Evolutionary conservation across 1,140 invertebrate species (phyloP).

Genomic region (Ephestia elutella): DNA sequence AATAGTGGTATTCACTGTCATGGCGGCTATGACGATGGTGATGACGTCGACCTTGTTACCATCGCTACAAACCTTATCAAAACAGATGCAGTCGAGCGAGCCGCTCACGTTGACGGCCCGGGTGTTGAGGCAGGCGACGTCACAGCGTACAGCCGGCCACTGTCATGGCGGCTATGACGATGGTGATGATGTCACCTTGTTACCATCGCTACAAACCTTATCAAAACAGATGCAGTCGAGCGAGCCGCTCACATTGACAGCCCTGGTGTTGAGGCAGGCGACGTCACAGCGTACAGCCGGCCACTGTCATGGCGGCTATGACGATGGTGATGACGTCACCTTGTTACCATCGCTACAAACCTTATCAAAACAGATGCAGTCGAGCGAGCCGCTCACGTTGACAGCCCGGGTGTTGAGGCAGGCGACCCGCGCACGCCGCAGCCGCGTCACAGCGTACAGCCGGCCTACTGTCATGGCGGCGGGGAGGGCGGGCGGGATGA

Average conservation of each 20-base stretch:
- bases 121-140: conserved; percentile 96
- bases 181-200: too few relatives aligned
- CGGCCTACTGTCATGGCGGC: conserved; percentile 95
- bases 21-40: too few relatives aligned
- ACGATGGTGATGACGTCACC: too few relatives aligned
- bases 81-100: conserved; percentile 95
- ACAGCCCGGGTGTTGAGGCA: conserved; percentile 96
- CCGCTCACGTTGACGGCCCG: conserved; percentile 95
- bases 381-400: conserved; percentile 95
- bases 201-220: conserved; percentile 90
- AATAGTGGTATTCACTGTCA: too few relatives aligned
- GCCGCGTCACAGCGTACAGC: conserved; percentile 93
- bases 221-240: conserved; percentile 98
- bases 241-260: conserved; percentile 96
- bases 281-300: conserved; percentile 94
- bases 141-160: conserved; percentile 94
- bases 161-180: too few relatives aligned
- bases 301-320: too few relatives aligned
- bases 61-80: conserved; percentile 95
- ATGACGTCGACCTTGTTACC: too few relatives aligned
- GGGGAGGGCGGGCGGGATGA: conserved; percentile 93
- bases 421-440: too few relatives aligned
- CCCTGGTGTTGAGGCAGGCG: conserved; percentile 94
- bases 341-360: too few relatives aligned
- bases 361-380: conserved; percentile 98